These are phyloP conservation scores for Synergus itoensis DNA, from an alignment of 2,888 invertebrate species.

Conservation along the genomic window DNA sequence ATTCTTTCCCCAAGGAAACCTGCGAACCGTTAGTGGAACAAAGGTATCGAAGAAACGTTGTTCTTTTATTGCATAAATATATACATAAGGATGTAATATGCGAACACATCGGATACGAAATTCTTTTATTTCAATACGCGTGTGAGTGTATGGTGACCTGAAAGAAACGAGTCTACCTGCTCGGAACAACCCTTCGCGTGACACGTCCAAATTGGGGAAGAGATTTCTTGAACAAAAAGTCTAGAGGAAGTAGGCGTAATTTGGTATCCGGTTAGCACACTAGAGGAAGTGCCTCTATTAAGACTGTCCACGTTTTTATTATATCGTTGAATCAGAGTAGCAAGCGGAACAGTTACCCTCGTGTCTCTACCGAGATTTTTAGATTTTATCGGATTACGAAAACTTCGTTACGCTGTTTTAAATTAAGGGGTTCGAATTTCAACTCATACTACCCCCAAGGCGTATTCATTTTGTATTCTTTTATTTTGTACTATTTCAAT, in stretches of 20 bases:
- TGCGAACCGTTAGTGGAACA: conserved; percentile 26
- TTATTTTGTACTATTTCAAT: not conserved
- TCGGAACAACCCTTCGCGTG: conserved; percentile 23
- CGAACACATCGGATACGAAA: conserved; percentile 19
- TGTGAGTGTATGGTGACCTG: not conserved
- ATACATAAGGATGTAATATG: not conserved
- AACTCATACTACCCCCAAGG: not conserved
- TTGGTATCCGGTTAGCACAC: conserved; percentile 34
- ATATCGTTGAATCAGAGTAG: not conserved
- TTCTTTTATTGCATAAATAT: conserved; percentile 34
- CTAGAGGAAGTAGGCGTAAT: conserved; percentile 37
- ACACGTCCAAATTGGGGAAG: conserved; percentile 10
- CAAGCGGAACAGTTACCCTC: conserved; percentile 29
- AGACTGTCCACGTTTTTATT: conserved; percentile 20
- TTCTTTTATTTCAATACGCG: conserved; percentile 18
- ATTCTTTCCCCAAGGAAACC: conserved; percentile 14
- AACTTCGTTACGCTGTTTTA: not conserved
- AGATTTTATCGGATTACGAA: conserved; percentile 9
- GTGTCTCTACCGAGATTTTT: conserved; percentile 10
- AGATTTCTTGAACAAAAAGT: conserved; percentile 5
- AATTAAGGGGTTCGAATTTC: not conserved
- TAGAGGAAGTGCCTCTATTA: conserved; percentile 13
- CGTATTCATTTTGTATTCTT: too few species aligned
- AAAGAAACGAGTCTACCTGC: conserved; percentile 37
- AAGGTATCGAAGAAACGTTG: conserved; percentile 28